Percentiles rank a stretch among this genome's conserved stretches.
phyloP scores from a whole-genome alignment of 2,797 vertebrate genomes.

The Acanthiza pusilla region DNA sequence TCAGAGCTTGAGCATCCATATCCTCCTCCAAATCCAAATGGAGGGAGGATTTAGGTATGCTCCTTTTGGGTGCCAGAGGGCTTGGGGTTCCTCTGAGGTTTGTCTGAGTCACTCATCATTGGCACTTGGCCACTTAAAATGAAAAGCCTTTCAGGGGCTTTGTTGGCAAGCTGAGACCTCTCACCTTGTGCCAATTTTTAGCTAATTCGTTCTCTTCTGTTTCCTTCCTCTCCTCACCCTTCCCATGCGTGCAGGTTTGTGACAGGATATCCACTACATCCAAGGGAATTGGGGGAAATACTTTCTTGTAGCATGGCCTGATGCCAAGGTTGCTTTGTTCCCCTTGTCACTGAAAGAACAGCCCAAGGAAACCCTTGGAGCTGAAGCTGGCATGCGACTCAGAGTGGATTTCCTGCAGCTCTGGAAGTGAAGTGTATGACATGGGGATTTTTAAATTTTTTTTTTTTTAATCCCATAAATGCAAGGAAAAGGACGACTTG shows the following conservation, averaged over 20 bases:
- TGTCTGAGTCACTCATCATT: not conserved
- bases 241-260: not conserved
- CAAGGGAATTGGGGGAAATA: not conserved
- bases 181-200: not conserved
- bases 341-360: conserved; percentile 36
- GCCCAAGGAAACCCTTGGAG: conserved; percentile 35
- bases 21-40: rapidly evolving
- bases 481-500: not conserved
- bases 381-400: not conserved
- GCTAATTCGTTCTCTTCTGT: conserved; percentile 27
- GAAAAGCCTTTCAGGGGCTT: not conserved
- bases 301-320: not conserved
- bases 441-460: not conserved
- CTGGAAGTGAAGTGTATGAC: conserved; percentile 1
- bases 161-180: not conserved
- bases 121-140: not conserved
- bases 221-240: conserved; percentile 50
- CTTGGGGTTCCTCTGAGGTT: not conserved
- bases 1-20: not conserved
- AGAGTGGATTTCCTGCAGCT: conserved; percentile 30
- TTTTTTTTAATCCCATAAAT: not conserved
- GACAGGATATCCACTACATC: conserved; percentile 32
- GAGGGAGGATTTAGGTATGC: not conserved
- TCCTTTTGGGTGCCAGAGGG: not conserved
- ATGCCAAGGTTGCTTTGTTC: conserved; percentile 69